Evolutionary conservation across 2,797 vertebrate species (phyloP).

Genomic region (Sebastiscus albofasciatus): DNA sequence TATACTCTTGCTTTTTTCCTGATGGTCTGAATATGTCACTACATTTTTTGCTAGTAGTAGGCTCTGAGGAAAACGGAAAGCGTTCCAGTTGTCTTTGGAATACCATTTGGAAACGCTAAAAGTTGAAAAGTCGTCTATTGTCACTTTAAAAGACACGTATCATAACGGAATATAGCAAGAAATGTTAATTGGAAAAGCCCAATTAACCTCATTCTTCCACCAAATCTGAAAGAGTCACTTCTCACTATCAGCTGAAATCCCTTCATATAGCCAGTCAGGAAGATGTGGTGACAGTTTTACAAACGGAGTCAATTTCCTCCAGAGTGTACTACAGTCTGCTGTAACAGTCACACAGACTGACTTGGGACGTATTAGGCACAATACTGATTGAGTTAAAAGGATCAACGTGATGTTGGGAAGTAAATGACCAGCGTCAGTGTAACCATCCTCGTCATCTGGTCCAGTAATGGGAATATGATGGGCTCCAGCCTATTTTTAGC

Average conservation of each 20-base stretch:
- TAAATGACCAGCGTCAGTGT: conserved; percentile 3
- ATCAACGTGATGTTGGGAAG: conserved; percentile 40
- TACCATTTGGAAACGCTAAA: too few relatives aligned
- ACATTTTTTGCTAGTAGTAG: too few relatives aligned
- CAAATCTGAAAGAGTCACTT: not conserved
- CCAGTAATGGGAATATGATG: conserved; percentile 26
- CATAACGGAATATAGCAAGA: not conserved
- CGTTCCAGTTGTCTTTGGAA: too few relatives aligned
- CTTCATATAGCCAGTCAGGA: not conserved
- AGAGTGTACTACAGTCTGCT: not conserved
- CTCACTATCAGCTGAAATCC: not conserved
- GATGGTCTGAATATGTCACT: too few relatives aligned
- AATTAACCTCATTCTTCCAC: not conserved
- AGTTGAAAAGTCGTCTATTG: not conserved
- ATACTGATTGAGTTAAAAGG: conserved; percentile 32
- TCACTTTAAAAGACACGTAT: not conserved
- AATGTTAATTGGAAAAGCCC: not conserved
- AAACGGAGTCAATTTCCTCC: conserved; percentile 19
- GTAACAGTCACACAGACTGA: not conserved
- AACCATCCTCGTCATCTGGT: conserved; percentile 25
- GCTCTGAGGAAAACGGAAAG: too few relatives aligned
- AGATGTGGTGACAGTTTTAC: conserved; percentile 13
- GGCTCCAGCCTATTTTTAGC: conserved; percentile 2
- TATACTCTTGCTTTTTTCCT: too few relatives aligned
- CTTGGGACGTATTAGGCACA: not conserved